phyloP scores from a whole-genome alignment of 2,113 vertebrate species.

The Shinisaurus crocodilurus region DNA sequence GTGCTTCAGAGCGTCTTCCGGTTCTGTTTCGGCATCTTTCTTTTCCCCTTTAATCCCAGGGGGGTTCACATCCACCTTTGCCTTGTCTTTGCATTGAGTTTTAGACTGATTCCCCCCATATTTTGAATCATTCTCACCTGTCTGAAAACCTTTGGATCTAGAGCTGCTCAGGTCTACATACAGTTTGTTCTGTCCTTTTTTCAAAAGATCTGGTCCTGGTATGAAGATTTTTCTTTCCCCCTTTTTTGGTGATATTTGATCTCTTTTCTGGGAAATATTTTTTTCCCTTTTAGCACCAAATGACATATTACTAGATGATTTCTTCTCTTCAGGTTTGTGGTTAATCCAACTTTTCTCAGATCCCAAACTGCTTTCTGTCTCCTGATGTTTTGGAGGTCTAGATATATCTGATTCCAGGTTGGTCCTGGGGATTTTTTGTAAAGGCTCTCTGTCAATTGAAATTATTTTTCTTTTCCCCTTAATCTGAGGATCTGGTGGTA shows the following conservation, averaged over 20 bases:
- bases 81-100: neutral
- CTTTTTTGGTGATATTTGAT: neutral
- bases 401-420: too few species aligned
- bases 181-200: too few species aligned
- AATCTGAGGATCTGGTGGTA: too few species aligned
- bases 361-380: neutral
- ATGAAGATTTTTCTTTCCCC: too few species aligned
- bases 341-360: neutral
- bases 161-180: too few species aligned
- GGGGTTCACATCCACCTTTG: neutral
- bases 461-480: neutral
- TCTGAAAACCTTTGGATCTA: neutral
- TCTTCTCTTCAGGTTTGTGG: neutral
- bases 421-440: neutral
- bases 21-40: neutral
- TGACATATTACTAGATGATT: too few species aligned
- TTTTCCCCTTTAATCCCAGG: conserved; percentile 23
- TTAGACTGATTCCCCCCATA: neutral
- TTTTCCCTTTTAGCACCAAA: too few species aligned
- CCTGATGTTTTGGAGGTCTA: neutral
- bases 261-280: neutral
- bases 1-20: conserved; percentile 28
- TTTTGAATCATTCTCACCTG: too few species aligned
- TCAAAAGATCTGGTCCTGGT: too few species aligned
- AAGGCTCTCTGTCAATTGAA: neutral